Evolutionary conservation across 2,888 invertebrate genomes (phyloP), one percentile per base, ranked within the genome.

Genomic region (Lepidocyrtoides sp.): DNA sequence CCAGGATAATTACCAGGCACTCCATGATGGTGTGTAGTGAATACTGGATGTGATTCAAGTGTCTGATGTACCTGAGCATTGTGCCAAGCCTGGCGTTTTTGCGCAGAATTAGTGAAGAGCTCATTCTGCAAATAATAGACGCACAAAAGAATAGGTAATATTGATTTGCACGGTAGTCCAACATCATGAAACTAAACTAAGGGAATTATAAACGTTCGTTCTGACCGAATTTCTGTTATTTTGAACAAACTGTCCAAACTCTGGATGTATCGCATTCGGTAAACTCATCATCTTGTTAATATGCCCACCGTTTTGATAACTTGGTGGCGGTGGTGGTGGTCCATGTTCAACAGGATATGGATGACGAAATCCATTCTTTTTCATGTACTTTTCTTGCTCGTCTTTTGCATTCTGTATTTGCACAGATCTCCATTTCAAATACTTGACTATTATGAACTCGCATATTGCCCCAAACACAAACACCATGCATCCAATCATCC

Each of bases 401-500:
- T 83, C 83, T 51, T 91, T 81, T n/a, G 48, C 83, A 23, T 95
- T 95, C 96, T 96, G 66, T 94, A 96, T 93, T 96, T 96, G 92
- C 26, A 86, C 26, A 5, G 23, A n/a, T 84, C 66, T 97, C 89
- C 97, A 97, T 94, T 97, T 97, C 91, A 98, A 95, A 0, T 97
- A 97, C 95, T 98, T 98, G 10, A 98, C 97, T 0, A 98, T 97
- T 0, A 98, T 97, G 94, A 98, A 98, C 95, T 98, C 98, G 20
- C 97, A 97, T 23, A 98, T 95, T 0, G 98, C 97, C 0, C 97
- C 97, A 95, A 98, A 98, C 2, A 98, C 98, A 91, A 98, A 98
- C 94, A 97, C 96, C 97, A 98, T 98, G 94, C 98, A 98, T 4
- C 97, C 97, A 3, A 98, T 97, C 98, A 98, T 98, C 98, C 98